Conservation (phyloP, 2,113 vertebrate genomes). For the Lonchura striata region DNA sequence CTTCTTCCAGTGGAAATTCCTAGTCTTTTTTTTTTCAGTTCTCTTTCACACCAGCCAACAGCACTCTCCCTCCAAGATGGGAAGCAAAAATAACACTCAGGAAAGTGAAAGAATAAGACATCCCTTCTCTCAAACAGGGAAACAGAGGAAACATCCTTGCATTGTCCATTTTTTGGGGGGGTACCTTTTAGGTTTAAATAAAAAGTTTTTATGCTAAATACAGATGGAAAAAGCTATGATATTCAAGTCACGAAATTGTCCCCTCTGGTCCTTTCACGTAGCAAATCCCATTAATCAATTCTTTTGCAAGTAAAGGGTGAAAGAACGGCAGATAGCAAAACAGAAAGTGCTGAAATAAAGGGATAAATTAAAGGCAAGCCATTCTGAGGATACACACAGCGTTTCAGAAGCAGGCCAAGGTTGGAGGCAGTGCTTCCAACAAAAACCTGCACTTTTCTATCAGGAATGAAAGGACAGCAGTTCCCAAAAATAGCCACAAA, state of each 20-base stretch:
- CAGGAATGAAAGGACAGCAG: not conserved
- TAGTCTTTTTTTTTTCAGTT: not conserved
- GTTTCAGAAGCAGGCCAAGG: not conserved
- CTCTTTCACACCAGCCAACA: not conserved
- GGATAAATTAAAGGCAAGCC: not conserved
- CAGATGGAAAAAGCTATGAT: not conserved
- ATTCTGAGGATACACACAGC: not conserved
- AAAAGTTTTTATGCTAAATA: not conserved
- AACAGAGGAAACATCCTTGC: not conserved
- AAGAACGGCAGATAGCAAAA: not conserved
- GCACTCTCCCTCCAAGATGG: not conserved
- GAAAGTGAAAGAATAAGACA: not conserved
- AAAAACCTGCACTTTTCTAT: not conserved
- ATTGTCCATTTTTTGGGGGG: fast-evolving
- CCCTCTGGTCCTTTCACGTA: not conserved
- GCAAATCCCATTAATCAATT: not conserved
- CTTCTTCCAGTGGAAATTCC: not conserved
- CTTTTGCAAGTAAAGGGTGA: not conserved
- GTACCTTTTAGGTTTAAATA: not conserved
- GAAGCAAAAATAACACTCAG: not conserved
- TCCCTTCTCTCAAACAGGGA: not conserved
- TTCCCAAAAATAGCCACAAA: not conserved
- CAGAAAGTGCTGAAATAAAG: not conserved
- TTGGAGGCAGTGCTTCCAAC: not conserved
- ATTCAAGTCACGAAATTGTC: not conserved